These are phyloP conservation scores for Elaphurus davidianus DNA, from an alignment of 2,113 vertebrate genomes.

Conservation along the genomic window DNA sequence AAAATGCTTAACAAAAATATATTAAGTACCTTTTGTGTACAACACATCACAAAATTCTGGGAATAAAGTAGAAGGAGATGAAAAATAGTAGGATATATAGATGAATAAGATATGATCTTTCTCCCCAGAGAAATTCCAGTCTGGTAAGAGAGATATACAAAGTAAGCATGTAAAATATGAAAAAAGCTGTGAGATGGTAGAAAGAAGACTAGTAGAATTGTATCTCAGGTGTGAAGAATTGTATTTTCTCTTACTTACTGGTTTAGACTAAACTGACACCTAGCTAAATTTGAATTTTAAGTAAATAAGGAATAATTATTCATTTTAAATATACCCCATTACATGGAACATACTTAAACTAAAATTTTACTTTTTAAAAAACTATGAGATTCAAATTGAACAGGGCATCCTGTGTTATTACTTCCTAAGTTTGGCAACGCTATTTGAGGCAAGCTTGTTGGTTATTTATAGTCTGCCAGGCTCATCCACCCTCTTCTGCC, in stretches of 20 bases:
- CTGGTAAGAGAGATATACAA: not conserved
- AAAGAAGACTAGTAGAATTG: not conserved
- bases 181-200: not conserved
- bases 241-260: not conserved
- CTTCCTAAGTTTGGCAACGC: not conserved
- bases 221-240: not conserved
- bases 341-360: not conserved
- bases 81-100: not conserved
- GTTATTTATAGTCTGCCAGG: not conserved
- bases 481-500: not conserved
- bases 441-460: not conserved
- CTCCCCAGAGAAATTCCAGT: not conserved
- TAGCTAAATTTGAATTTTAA: not conserved
- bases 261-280: not conserved
- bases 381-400: not conserved
- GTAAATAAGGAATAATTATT: not conserved
- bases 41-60: not conserved
- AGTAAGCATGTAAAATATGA: not conserved
- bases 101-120: not conserved
- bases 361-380: not conserved
- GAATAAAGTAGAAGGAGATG: not conserved
- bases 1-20: not conserved
- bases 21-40: not conserved
- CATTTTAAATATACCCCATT: not conserved
- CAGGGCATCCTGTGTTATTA: not conserved